These are phyloP conservation scores for Anseranas semipalmata DNA, from an alignment of 2,113 vertebrate genomes.

Conservation along the genomic window DNA sequence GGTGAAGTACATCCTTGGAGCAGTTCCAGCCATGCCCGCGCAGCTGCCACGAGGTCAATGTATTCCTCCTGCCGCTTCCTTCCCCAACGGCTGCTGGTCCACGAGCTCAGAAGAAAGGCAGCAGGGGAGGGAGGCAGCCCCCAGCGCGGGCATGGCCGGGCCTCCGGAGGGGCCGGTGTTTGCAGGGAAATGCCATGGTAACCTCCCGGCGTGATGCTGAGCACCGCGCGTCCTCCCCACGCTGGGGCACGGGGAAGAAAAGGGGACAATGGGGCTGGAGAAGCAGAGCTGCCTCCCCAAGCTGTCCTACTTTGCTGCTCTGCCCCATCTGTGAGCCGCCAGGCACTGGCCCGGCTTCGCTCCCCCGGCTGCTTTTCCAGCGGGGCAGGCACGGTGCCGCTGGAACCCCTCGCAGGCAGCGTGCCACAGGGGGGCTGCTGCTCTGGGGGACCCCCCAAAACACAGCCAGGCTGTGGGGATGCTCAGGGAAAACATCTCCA, in stretches of 20 bases:
- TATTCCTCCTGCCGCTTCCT: conserved; percentile 19
- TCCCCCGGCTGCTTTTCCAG: background rate
- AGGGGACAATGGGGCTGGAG: conserved; percentile 42
- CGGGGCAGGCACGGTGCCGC: background rate
- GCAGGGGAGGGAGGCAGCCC: background rate
- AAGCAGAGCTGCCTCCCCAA: conserved; percentile 34
- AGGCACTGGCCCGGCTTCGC: background rate
- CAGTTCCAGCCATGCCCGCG: background rate
- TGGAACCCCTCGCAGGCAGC: background rate
- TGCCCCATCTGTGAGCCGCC: conserved; percentile 62
- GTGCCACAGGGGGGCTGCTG: background rate
- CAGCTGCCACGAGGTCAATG: background rate
- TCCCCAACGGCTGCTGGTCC: conserved; percentile 12
- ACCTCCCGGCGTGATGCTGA: conserved; percentile 60
- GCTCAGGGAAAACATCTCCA: background rate
- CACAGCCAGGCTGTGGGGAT: background rate
- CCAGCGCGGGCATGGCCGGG: background rate
- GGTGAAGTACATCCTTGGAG: conserved; percentile 14
- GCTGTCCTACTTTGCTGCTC: conserved; percentile 62
- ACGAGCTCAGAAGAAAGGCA: background rate
- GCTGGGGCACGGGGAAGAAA: background rate
- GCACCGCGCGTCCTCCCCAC: conserved; percentile 40
- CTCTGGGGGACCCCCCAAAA: background rate
- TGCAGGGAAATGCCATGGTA: conserved; percentile 55
- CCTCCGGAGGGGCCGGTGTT: background rate